These are phyloP conservation scores for Pachypeltis micranthus DNA, from an alignment of 1,140 invertebrate genomes.

Conservation along the genomic window DNA sequence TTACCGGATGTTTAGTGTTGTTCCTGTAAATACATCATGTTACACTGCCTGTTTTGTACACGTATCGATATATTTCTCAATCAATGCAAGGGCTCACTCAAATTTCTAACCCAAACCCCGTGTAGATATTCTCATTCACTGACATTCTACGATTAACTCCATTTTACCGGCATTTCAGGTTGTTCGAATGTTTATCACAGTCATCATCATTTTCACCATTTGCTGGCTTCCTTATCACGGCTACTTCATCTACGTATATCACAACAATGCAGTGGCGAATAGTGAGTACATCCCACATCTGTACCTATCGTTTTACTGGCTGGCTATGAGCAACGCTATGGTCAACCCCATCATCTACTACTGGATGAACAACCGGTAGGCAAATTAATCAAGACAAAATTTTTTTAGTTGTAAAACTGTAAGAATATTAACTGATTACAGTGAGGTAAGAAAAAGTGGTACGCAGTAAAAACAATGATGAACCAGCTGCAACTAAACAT, in stretches of 20 bases:
- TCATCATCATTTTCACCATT: constrained; percentile 71
- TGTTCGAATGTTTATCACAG: constrained; percentile 72
- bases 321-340: constrained; percentile 86
- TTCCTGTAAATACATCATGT: too few relatives aligned
- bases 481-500: too few relatives aligned
- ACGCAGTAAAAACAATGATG: neutral
- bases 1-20: too few relatives aligned
- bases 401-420: neutral
- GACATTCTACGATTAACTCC: too few relatives aligned
- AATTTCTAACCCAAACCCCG: too few relatives aligned
- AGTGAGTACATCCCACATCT: constrained; percentile 66
- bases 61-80: too few relatives aligned
- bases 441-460: neutral
- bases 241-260: constrained; percentile 75
- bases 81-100: too few relatives aligned
- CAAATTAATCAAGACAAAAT: neutral
- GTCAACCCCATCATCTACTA: constrained; percentile 86
- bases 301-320: constrained; percentile 75
- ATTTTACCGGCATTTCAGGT: constrained; percentile 57
- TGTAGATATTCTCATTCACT: too few relatives aligned
- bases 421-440: neutral
- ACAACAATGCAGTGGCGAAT: constrained; percentile 55
- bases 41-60: too few relatives aligned
- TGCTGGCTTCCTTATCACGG: constrained; percentile 84
- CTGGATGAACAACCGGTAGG: constrained; percentile 76